Base-by-base conservation (phyloP, 2,797 vertebrate genomes). In the Paratrypauchen microcephalus region DNA sequence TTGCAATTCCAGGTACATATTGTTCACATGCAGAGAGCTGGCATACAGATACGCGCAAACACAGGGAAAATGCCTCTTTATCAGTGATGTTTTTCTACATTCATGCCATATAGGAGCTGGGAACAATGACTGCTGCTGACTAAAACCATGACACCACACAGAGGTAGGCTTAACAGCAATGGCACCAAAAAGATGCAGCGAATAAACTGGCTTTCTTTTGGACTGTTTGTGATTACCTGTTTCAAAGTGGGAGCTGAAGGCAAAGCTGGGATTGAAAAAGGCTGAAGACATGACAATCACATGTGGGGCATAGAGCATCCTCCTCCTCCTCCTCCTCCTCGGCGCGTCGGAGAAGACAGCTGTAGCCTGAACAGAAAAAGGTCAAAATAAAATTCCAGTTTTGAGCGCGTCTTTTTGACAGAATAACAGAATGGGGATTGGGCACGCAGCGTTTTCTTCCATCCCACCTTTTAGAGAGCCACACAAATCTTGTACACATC, bases 201-300 rank as follows among this genome's bases (percentile, higher is more conserved):
- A 16, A 26, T 18, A 64, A 16, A 16, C 39, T 45, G 13, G 3
- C 11, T 45, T 24, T 62, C 23, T 26, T 16, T 6, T 19, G 21
- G 28, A 58, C 59, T 24, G 61, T 63, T 60, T 45, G 72, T 75
- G 57, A 26, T 96, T 93, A 98, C 97, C 97, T 89, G 96, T 93
- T 76, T 96, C 96, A 86, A 97, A 95, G 93, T 97, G 96, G 71
- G 97, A 97, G 92, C 95, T 97, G 95, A 98, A 97, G 90, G 96
- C 96, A 86, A 97, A 96, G 84, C 94, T 95, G 91, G 96, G 95
- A 86, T 95, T 96, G 92, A 96, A 96, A 90, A 96, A 95, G 39
- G 94, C 95, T 79, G 95, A 95, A 90, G 95, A 95, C 96, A 97
- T 96, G 93, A 93, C 93, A 90, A 90, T 91, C 86, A 93, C 90